phyloP scores from a whole-genome alignment of 2,888 invertebrate genomes.

The Hirtodrosophila alboralis region DNA sequence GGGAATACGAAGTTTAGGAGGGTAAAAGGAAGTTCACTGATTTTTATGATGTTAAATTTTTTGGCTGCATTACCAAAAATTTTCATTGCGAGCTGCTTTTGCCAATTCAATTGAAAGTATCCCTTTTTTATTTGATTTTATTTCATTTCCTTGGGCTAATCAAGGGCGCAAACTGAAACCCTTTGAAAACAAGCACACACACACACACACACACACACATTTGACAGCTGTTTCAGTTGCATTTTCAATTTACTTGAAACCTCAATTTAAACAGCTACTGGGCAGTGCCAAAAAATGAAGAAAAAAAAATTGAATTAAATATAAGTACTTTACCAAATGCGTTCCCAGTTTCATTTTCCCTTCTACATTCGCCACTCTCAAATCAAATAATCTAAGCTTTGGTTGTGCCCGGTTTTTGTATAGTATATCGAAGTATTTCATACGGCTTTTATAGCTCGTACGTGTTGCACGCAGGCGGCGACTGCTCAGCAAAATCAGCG shows the following conservation, averaged over 20 bases:
- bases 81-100: constrained; percentile 19
- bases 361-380: constrained; percentile 38
- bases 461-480: constrained; percentile 62
- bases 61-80: constrained; percentile 40
- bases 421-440: constrained; percentile 39
- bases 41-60: constrained; percentile 51
- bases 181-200: constrained; percentile 23
- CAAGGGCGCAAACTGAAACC: constrained; percentile 43
- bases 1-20: background rate
- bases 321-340: constrained; percentile 43
- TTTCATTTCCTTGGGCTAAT: constrained; percentile 37
- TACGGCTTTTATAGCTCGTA: constrained; percentile 58
- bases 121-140: constrained; percentile 18
- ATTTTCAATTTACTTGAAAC: constrained; percentile 55
- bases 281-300: constrained; percentile 18
- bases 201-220: constrained; percentile 4
- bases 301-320: constrained; percentile 48
- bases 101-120: constrained; percentile 56
- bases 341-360: constrained; percentile 18
- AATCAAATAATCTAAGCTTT: constrained; percentile 60
- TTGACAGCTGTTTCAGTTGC: constrained; percentile 52
- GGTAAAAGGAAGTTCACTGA: constrained; percentile 35
- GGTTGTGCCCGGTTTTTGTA: constrained; percentile 26
- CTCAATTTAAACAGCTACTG: constrained; percentile 39
- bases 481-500: constrained; percentile 53